Base-by-base conservation (phyloP, 2,113 vertebrate genomes). In the Nibea albiflora region DNA sequence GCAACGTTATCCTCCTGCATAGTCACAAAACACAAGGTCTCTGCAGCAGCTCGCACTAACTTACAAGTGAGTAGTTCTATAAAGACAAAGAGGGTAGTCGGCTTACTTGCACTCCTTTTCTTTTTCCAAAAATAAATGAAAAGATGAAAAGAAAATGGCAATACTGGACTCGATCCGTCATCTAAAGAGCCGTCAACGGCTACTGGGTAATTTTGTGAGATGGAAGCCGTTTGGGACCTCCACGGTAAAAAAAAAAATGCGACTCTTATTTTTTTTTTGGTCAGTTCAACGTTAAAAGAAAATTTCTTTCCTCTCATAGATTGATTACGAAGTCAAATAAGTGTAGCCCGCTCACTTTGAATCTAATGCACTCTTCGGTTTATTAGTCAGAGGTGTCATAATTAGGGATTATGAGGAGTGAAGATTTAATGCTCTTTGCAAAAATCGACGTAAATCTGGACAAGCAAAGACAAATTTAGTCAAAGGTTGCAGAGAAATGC, bases 101-200 rank as follows among this genome's bases (percentile, higher is more conserved):
- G 70, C 93, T 96, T 93, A 94, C 94, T 93, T 95, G 94, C 86
- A 81, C 92, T 95, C 92, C 80, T 86, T 92, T 93, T 93, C 78
- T 89, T 92, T 94, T 89, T 57, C 52, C 83, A 70, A 79, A 90
- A 93, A 93, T 69, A 94, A 95, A 93, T 79, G 85, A 93, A 95
- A 95, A 92, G 79, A 85, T 80, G 31, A 89, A 94, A 94, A 85
- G 62, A 91, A 94, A 94, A 93, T 66, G 79, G 85, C 87, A 83
- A 94, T 64, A 73, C 80, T 80, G 85, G 88, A 83, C 78, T 92
- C 80, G 88, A 93, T 93, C 93, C 92, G 90, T 95, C 94, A 90
- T 90, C 94, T 90, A 84, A 92, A 94, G 95, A 95, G 94, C 95
- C 94, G 95, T 95, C 95, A 95, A 91, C 94, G 95, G 95, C 95